Base-by-base conservation (phyloP, 2,888 invertebrate species). In the Horisme vitalbata region DNA sequence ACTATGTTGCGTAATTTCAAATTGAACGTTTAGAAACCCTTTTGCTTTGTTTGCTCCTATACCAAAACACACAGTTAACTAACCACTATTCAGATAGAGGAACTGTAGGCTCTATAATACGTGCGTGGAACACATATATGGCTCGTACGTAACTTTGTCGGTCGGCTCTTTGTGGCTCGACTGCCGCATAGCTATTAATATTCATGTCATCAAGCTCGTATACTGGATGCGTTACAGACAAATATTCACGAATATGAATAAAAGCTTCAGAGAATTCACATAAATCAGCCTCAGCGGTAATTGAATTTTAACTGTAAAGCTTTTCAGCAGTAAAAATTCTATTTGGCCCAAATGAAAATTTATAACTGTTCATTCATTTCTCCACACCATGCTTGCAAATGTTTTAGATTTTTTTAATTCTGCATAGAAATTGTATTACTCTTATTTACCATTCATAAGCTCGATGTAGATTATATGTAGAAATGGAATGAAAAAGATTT, bases 161-260 rank as follows among this genome's bases (percentile, higher is more conserved):
- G 65, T 71, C 68, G 55, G 12, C 43, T 44, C 41, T 38, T 49
- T 41, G 48, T 41, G 31, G 20, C 36, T 45, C 73, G 70, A 56
- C 47, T 63, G 45, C 51, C 59, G 60, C 61, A 60, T 66, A 59
- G 41, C 60, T 58, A 70, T 75, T 61, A 76, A 76, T 75, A 75
- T 75, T 72, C 70, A 75, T 71, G 58, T 63, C 64, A 75, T 69
- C 67, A 67, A 65, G 61, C 61, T 64, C 61, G 50, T 38, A 44
- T 15, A 41, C 35, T 35, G 23, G 31, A 38, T 41, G 23, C 18
- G 43, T 39, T 48, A 45, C 35, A 51, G 38, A 35, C 45, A 57
- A 64, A 65, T 63, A 61, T 59, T 60, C 63, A 65, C 41, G 39
- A 34, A 57, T 44, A 52, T 41, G 46, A 51, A 48, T 61, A 61